A percentile compares a stretch with the other conserved stretches of the same genome.
Evolutionary conservation across 2,888 invertebrate species (phyloP).

Genomic region (Parapristionchus giblindavisi): DNA sequence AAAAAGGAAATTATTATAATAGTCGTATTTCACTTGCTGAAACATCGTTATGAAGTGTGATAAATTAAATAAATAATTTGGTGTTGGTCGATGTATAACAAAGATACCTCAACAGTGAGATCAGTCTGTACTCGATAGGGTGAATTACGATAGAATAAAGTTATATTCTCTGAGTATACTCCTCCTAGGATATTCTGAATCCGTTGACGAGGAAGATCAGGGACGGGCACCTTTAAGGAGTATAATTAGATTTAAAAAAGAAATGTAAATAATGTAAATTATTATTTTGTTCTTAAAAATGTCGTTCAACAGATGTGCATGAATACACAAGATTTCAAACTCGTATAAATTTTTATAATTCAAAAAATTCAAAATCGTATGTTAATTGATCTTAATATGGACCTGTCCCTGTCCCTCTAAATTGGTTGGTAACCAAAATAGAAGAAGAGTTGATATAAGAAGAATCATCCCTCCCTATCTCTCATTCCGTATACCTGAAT

Average conservation of each 20-base stretch:
- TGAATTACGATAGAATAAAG: constrained; percentile 65
- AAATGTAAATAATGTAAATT: too few relatives aligned
- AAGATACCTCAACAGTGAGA: constrained; percentile 46
- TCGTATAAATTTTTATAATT: too few relatives aligned
- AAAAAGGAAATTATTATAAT: not conserved
- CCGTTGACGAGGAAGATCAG: constrained; percentile 46
- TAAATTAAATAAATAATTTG: too few relatives aligned
- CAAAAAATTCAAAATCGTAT: too few relatives aligned
- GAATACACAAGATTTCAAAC: too few relatives aligned
- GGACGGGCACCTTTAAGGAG: constrained; percentile 20
- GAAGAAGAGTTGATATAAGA: constrained; percentile 16
- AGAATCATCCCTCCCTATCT: not conserved
- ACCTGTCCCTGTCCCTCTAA: constrained; percentile 38
- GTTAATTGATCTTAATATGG: not conserved
- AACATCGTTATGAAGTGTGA: too few relatives aligned
- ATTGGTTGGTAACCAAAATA: constrained; percentile 19
- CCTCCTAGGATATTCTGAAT: constrained; percentile 65
- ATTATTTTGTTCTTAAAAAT: too few relatives aligned
- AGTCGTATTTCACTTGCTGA: too few relatives aligned
- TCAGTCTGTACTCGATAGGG: constrained; percentile 61
- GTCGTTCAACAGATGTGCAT: too few relatives aligned
- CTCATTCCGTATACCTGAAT: not conserved
- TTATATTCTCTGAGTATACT: constrained; percentile 64
- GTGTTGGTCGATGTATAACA: too few relatives aligned
- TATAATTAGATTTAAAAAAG: not conserved